Base-by-base conservation (phyloP, 2,113 vertebrate genomes). In the Heterotilapia buettikoferi region DNA sequence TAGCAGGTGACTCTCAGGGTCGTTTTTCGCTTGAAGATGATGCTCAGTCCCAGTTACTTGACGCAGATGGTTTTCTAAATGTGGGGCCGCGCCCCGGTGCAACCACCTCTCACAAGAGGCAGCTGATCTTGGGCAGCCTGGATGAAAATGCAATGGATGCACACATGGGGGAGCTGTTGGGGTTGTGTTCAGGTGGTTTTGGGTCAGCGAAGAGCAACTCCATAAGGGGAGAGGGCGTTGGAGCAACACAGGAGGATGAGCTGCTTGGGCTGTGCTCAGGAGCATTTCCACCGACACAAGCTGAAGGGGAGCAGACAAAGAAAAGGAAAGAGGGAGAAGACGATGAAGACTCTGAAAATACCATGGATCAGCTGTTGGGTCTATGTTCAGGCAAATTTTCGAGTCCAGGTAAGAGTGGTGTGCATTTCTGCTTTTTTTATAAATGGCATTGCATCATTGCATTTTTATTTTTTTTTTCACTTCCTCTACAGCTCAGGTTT, bases 91-190 rank as follows among this genome's bases (percentile, higher is more conserved):
- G 95, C 0, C 82, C 93, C 1, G 93, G 91, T 86, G 92, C 79
- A 0, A 79, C 89, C 2, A 89, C 18, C 5, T 90, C 97, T 68
- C 96, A 97, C 90, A 98, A 99, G 91, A 97, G 97, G 4, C 97
- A 92, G 87, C 90, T 99, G 83, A 90, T 97, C 1, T 91, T 99
- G 87, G 98, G 97, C 56, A 99, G 96, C 81, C 96, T 99, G 96
- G 99, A 99, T 66, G 98, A 99, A 90, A 99, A 99, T 10, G 99
- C 99, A 2, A 99, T 99, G 99, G 98, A 99, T 9, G 98, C 98
- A 61, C 98, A 99, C 87, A 99, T 99, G 98, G 98, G 97, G 9
- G 99, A 99, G 86, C 93, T 99, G 14, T 53, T 99, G 84, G 97
- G 98, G 66, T 84, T 99, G 88, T 99, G 98, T 68, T 98, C 98